phyloP scores from a whole-genome alignment of 2,113 vertebrate genomes.

The Bagarius yarrelli region DNA sequence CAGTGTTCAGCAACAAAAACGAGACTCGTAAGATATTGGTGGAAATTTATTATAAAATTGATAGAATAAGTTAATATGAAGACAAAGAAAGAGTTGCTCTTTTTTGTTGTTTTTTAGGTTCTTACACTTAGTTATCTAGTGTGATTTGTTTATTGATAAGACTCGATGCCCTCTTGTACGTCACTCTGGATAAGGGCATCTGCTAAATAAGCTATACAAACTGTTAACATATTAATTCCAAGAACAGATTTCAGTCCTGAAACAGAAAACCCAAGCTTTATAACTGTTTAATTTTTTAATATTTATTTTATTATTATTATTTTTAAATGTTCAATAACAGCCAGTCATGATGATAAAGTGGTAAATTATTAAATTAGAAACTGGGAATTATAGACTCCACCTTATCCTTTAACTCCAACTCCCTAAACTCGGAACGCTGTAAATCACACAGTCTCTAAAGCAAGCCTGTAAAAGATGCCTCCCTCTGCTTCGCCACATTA shows the following conservation, averaged over 20 bases:
- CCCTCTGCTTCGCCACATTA: slow-evolving; percentile 70
- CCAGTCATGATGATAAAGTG: neutral
- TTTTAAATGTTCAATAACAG: neutral
- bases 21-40: no score
- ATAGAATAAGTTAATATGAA: no score
- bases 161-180: no score
- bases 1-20: no score
- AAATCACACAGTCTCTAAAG: slow-evolving; percentile 73
- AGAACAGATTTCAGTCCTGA: neutral
- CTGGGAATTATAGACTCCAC: neutral
- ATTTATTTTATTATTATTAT: no score
- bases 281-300: no score
- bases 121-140: no score
- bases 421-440: slow-evolving; percentile 49
- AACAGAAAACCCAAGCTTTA: neutral
- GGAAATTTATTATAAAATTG: no score
- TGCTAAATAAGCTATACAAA: neutral
- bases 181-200: no score
- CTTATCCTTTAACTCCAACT: slow-evolving; percentile 18
- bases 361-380: slow-evolving; percentile 18
- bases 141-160: no score
- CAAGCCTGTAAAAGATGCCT: slow-evolving; percentile 68
- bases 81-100: no score
- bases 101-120: no score
- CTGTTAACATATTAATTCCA: neutral